Base-by-base conservation (phyloP, 2,888 invertebrate genomes). In the Stenodema calcarata region DNA sequence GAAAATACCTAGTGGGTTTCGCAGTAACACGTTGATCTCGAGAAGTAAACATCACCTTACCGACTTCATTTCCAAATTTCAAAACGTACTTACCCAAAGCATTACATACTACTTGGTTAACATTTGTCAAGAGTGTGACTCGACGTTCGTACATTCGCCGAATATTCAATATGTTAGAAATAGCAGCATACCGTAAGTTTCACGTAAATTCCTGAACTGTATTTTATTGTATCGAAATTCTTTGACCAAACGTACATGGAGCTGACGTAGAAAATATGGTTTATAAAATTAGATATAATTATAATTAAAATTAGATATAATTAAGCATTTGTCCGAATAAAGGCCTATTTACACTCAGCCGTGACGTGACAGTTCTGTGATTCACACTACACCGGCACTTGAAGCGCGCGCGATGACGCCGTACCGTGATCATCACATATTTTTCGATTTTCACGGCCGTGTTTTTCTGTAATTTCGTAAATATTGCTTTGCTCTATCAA, bases 111-210 rank as follows among this genome's bases (percentile, higher is more conserved):
- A 70, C 3, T 16, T 14, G 0, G 7, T 9, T 27, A 54, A 54
- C 54, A 54, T 54, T 16, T 50, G 14, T 6, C 14, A n/a, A 16
- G 16, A n/a, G 44, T 44, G 1, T 44, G n/a, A 16, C 16, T 50
- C n/a, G 50, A 50, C 14, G n/a, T 4, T 6, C 16, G 14, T 50
- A 16, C n/a, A 50, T 14, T 0, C 50, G 50, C 50, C 6, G 9
- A 44, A 23, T 54, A 30, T 35, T 50, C 54, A 84, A 84, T 27
- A 70, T 84, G 84, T 44, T 84, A 14, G 84, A 84, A 18, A 47
- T 84, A 47, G 84, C 84, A 41, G 41, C 84, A 2, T 84, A 73
- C n/a, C 75, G 84, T 84, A 30, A 84, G 84, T 84, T 23, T 35
- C 11, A n/a, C 16, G 16, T 44, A 27, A 69, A 9, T 6, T 28